Percentiles rank a stretch among this genome's conserved stretches.
phyloP scores from a whole-genome alignment of 1,140 invertebrate species.

The Pachypsylla venusta region DNA sequence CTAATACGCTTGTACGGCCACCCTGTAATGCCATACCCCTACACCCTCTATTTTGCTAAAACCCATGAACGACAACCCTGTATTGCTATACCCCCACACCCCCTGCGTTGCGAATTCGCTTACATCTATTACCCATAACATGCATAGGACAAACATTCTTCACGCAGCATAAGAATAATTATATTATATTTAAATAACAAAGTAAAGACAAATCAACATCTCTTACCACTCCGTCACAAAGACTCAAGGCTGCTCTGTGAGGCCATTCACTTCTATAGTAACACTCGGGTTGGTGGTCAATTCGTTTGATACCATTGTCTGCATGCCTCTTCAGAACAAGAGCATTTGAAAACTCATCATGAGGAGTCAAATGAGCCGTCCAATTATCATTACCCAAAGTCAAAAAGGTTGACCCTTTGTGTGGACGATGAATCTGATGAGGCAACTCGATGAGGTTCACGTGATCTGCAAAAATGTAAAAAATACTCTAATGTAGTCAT shows the following conservation, averaged over 20 bases:
- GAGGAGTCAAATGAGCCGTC: conserved; percentile 8
- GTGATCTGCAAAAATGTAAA: neutral
- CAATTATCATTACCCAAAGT: neutral
- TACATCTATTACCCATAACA: too few species aligned
- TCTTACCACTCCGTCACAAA: conserved; percentile 26
- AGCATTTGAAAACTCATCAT: conserved; percentile 1
- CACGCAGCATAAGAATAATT: too few species aligned
- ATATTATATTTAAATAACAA: too few species aligned
- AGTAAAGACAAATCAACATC: too few species aligned
- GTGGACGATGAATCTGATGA: neutral
- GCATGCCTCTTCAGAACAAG: conserved; percentile 6
- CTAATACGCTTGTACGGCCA: too few species aligned
- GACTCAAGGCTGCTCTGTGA: conserved; percentile 21
- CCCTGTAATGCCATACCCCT: too few species aligned
- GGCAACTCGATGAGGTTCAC: neutral
- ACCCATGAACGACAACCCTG: too few species aligned
- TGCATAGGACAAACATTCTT: too few species aligned
- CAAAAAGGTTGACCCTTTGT: neutral
- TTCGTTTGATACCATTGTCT: conserved; percentile 14
- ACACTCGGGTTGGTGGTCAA: conserved; percentile 18
- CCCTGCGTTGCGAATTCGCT: too few species aligned
- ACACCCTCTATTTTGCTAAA: too few species aligned
- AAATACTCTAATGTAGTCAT: neutral
- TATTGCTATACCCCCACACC: too few species aligned
- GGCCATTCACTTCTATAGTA: conserved; percentile 20